Conservation (phyloP, 2,888 invertebrate species). For the Machimus atricapillus region DNA sequence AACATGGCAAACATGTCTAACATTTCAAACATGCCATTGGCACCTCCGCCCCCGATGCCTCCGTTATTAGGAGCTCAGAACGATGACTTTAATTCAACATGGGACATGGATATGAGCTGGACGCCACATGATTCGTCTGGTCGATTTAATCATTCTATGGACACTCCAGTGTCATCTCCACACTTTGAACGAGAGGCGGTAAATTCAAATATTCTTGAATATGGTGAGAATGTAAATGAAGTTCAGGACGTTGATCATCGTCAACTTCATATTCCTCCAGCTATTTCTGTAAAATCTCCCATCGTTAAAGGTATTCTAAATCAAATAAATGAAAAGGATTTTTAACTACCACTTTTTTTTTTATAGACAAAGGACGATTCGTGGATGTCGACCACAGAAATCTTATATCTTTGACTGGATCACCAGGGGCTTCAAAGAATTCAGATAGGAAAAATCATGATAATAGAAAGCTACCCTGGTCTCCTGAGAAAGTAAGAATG, state of each 20-base stretch:
- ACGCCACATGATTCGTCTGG: conserved; percentile 58
- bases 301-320: conserved; percentile 43
- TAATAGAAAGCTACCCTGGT: conserved; percentile 7
- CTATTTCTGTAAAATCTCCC: conserved; percentile 59
- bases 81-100: conserved; percentile 61
- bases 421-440: conserved; percentile 62
- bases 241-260: conserved; percentile 69
- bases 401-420: conserved; percentile 82
- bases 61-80: conserved; percentile 54
- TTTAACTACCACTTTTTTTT: neutral
- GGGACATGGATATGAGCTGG: conserved; percentile 64
- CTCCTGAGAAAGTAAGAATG: conserved; percentile 29
- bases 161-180: conserved; percentile 73
- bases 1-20: conserved; percentile 50
- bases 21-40: conserved; percentile 53
- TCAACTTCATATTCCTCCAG: conserved; percentile 62
- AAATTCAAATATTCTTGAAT: conserved; percentile 66
- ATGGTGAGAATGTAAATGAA: conserved; percentile 65
- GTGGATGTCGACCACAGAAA: conserved; percentile 84
- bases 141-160: conserved; percentile 58
- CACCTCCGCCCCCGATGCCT: conserved; percentile 59
- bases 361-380: conserved; percentile 55
- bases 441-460: conserved; percentile 44
- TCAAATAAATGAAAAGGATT: neutral
- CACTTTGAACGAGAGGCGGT: conserved; percentile 70